Evolutionary conservation across 1,140 invertebrate species (phyloP).

Genomic region (Hylaeus volcanicus): DNA sequence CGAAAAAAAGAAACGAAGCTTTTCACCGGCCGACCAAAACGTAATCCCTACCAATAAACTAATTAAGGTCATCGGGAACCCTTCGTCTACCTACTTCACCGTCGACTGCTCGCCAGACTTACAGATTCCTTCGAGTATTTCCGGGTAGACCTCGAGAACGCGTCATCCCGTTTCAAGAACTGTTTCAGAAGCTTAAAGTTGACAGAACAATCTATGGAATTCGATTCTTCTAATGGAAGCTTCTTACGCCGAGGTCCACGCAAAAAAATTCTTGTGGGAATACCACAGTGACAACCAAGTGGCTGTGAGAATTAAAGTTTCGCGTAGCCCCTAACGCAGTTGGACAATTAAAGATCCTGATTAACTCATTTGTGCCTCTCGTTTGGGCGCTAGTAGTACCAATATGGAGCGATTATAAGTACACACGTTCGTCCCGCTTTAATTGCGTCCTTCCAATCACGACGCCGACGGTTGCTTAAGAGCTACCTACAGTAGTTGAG

Average conservation of each 20-base stretch:
- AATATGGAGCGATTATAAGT: conserved; percentile 23
- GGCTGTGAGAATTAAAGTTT: neutral
- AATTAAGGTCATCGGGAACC: conserved; percentile 68
- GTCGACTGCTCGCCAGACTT: neutral
- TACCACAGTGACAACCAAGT: neutral
- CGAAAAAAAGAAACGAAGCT: conserved; percentile 44
- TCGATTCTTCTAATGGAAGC: neutral
- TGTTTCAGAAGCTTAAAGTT: fast-evolving
- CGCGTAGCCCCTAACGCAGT: neutral
- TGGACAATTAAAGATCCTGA: conserved; percentile 28
- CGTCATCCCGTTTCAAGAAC: no score
- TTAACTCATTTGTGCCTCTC: conserved; percentile 34
- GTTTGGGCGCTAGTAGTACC: conserved; percentile 48
- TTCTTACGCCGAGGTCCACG: neutral
- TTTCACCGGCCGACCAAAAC: conserved; percentile 61
- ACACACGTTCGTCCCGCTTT: neutral
- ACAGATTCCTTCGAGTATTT: neutral
- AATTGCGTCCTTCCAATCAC: neutral
- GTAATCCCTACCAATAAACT: conserved; percentile 70
- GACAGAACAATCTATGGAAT: neutral
- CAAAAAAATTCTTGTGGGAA: neutral
- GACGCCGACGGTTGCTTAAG: neutral
- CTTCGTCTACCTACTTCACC: conserved; percentile 26
- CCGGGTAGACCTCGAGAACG: conserved; percentile 14
- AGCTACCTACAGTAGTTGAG: no score